Evolutionary conservation across 30 jellyfish, hydroid and myxozoan genomes (phyloP).

Genomic region (Morbakka virulenta): DNA sequence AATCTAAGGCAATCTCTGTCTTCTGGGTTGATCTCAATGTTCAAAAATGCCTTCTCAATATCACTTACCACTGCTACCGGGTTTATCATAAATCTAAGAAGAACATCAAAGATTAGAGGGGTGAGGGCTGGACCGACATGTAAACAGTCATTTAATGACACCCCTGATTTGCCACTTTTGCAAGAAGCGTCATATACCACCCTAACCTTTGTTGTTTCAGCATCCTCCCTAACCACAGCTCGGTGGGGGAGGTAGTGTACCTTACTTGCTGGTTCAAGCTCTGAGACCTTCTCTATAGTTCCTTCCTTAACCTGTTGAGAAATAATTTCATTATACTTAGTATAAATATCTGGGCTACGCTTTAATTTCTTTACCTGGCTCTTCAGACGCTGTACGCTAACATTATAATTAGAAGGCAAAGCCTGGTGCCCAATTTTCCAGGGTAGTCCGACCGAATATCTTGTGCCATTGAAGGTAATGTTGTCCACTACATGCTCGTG

Average conservation of each 20-base stretch:
- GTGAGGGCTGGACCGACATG: conserved; percentile 26
- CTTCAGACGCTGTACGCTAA: conserved; percentile 7
- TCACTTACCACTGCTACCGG: conserved; percentile 24
- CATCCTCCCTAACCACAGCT: conserved; percentile 31
- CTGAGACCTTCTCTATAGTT: conserved; percentile 25
- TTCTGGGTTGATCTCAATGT: conserved; percentile 14
- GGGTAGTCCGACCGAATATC: conserved; percentile 42
- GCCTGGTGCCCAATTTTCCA: conserved; percentile 38
- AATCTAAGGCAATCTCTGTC: conserved; percentile 39
- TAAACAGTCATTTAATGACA: no score
- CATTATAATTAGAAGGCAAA: conserved; percentile 4
- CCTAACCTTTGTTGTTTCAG: no score
- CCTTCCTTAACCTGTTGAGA: no score
- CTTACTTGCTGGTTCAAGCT: conserved; percentile 22
- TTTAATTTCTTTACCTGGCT: no score
- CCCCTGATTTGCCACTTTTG: conserved; percentile 12
- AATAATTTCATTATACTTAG: no score
- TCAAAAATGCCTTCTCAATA: conserved; percentile 44
- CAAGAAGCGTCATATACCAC: conserved; percentile 38
- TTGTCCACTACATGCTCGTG: conserved; percentile 2
- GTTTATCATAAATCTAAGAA: conserved; percentile 12
- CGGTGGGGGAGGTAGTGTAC: conserved; percentile 30
- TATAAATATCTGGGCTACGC: no score
- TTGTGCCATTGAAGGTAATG: conserved; percentile 1
- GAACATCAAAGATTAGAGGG: conserved; percentile 15